Percentiles rank a stretch among this genome's conserved stretches.
Conservation (phyloP, 2,888 invertebrate genomes). For the Diarsia brunnea region DNA sequence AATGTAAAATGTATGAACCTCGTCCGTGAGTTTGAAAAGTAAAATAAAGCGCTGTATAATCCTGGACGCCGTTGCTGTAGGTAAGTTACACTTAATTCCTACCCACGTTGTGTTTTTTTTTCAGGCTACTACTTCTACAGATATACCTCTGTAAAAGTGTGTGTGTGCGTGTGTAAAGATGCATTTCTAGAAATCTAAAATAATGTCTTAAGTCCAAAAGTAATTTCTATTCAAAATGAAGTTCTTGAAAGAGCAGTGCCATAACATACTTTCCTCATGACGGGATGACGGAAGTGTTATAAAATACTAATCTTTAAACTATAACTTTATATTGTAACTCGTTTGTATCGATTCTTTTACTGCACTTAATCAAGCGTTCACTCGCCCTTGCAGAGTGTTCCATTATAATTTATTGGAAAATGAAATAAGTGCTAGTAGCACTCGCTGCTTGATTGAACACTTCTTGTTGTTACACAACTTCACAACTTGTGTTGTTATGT, state of each 20-base stretch:
- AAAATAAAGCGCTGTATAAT: conserved; percentile 51
- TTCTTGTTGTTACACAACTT: conserved; percentile 43
- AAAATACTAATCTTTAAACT: conserved; percentile 6
- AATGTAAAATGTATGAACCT: conserved; percentile 44
- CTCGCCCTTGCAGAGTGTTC: conserved; percentile 24
- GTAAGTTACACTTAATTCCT: conserved; percentile 15
- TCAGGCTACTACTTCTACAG: too few species aligned
- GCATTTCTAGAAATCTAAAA: background rate
- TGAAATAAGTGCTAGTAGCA: conserved; percentile 37
- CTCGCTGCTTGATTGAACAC: conserved; percentile 46
- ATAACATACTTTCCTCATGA: conserved; percentile 4
- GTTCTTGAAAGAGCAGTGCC: too few species aligned
- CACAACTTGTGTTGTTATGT: conserved; percentile 18
- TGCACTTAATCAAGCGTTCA: conserved; percentile 32
- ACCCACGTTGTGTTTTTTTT: conserved; percentile 3
- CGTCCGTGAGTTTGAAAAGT: conserved; percentile 43
- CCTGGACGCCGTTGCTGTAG: conserved; percentile 2
- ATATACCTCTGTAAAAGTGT: too few species aligned
- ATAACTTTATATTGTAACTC: conserved; percentile 3
- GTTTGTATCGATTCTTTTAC: conserved; percentile 35
- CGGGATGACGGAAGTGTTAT: background rate
- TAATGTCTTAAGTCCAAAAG: too few species aligned
- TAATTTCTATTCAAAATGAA: too few species aligned
- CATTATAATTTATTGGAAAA: conserved; percentile 49
- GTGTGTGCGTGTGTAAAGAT: too few species aligned